Evolutionary conservation across 2,888 invertebrate genomes (phyloP).

Genomic region (Synanthedon vespiformis): DNA sequence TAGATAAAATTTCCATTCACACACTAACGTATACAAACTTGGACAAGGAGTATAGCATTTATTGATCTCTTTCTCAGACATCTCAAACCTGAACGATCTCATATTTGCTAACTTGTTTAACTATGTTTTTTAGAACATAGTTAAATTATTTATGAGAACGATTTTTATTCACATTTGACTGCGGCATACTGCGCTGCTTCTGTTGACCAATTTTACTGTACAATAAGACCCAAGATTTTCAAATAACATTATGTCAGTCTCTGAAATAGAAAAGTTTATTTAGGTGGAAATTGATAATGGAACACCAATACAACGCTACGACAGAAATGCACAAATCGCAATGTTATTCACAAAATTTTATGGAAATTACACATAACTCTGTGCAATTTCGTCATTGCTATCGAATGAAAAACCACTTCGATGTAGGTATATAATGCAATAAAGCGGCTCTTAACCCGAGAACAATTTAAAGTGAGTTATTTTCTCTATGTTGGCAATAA

Average conservation of each 20-base stretch:
- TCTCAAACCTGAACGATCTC: conserved; percentile 5
- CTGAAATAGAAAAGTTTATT: no score
- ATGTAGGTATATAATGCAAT: conserved; percentile 38
- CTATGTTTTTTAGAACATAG: not conserved
- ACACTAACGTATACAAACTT: not conserved
- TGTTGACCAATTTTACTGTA: not conserved
- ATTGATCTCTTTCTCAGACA: conserved; percentile 2
- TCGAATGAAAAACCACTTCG: conserved; percentile 46
- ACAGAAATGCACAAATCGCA: not conserved
- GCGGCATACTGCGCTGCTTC: not conserved
- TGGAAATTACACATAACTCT: not conserved
- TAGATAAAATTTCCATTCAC: not conserved
- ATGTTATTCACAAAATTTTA: not conserved
- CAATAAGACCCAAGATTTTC: not conserved
- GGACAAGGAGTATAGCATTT: not conserved
- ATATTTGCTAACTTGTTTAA: not conserved
- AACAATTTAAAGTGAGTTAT: conserved; percentile 66
- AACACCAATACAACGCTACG: no score
- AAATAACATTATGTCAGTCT: not conserved
- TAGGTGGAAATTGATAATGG: no score
- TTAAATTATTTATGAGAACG: no score
- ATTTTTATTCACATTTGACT: no score
- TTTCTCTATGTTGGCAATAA: conserved; percentile 52
- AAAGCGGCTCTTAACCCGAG: conserved; percentile 45
- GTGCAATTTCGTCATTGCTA: conserved; percentile 19